Base-by-base conservation (phyloP, 2,113 vertebrate species). In the Hypocryptadius cinnamomeus region DNA sequence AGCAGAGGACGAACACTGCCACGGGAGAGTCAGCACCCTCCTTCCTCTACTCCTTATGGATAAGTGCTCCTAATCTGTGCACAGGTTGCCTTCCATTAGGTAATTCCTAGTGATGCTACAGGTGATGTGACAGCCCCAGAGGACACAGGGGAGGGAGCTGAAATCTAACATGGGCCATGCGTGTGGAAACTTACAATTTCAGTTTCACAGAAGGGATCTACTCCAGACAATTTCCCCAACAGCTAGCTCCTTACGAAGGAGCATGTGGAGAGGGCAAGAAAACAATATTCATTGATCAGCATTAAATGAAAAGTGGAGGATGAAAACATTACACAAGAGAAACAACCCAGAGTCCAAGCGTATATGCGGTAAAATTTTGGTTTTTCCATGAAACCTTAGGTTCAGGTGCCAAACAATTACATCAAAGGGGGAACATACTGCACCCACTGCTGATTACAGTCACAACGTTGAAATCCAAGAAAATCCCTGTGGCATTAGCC, bases 401-500 rank as follows among this genome's bases (percentile, higher is more conserved):
- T 87, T 71, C 77, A 92, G 66, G 71, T 80, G 77, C 74, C 92
- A 93, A 91, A 85, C 73, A 95, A 71, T 64, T 66, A 68, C n/a
- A 88, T 42, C 37, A 88, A 86, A 88, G 79, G 24, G 56, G 60
- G 59, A 78, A 83, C 31, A 53, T 6, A 0, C 20, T 39, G 40
- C 23, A 90, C 88, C 37, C 60, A 91, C 76, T 28, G 16, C 59
- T 64, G 82, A 89, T 84, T 93, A 72, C 33, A 45, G 40, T 74
- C 79, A 88, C 79, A 88, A 80, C 91, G 93, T 23, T 50, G 56
- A 91, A 94, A 93, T 74, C 69, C 48, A 68, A 79, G 86, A 88
- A 95, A 92, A 94, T 79, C 77, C 77, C 65, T 65, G 39, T 71
- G 84, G 69, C 37, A 70, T 40, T 71, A 91, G 56, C 37, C 47